A percentile compares a stretch with the other conserved stretches of the same genome.
These are phyloP conservation scores for Linnaemya tessellans DNA, from an alignment of 2,888 invertebrate genomes.

Conservation along the genomic window DNA sequence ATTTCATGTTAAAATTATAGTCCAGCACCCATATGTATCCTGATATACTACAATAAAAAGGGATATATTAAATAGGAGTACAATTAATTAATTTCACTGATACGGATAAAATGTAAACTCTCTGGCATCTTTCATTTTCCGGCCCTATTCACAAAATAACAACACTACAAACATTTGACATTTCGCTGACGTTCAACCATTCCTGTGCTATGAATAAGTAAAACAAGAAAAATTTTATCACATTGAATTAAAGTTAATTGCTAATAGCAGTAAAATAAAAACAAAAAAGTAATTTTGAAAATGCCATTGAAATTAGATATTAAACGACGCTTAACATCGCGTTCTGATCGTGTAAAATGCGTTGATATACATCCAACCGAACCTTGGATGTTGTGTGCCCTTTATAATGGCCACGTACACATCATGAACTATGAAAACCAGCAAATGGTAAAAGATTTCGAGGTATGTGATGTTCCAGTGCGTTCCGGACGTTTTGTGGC, in stretches of 20 bases:
- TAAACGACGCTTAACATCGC: slow-evolving; percentile 97
- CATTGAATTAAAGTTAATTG: slow-evolving; percentile 35
- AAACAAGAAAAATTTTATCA: slow-evolving; percentile 38
- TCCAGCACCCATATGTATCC: no score
- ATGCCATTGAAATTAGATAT: slow-evolving; percentile 98
- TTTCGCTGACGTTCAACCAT: slow-evolving; percentile 63
- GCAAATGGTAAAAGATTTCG: slow-evolving; percentile 93
- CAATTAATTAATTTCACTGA: no score
- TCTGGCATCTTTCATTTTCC: slow-evolving; percentile 41
- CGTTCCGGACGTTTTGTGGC: slow-evolving; percentile 97
- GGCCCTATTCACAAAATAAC: slow-evolving; percentile 14
- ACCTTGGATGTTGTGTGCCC: slow-evolving; percentile 98
- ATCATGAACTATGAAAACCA: slow-evolving; percentile 99
- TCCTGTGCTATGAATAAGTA: slow-evolving; percentile 57
- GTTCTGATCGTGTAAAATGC: slow-evolving; percentile 99
- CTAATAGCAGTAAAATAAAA: slow-evolving; percentile 17
- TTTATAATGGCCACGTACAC: slow-evolving; percentile 99
- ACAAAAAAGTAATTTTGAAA: slow-evolving; percentile 11
- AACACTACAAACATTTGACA: slow-evolving; percentile 55
- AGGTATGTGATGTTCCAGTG: slow-evolving; percentile 98
- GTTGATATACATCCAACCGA: slow-evolving; percentile 99
- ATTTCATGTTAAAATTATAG: no score
- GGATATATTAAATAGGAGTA: no score
- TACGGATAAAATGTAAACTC: no score
- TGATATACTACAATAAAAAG: no score